phyloP scores from a whole-genome alignment of 2,888 invertebrate species.

The Nephrotoma appendiculata region DNA sequence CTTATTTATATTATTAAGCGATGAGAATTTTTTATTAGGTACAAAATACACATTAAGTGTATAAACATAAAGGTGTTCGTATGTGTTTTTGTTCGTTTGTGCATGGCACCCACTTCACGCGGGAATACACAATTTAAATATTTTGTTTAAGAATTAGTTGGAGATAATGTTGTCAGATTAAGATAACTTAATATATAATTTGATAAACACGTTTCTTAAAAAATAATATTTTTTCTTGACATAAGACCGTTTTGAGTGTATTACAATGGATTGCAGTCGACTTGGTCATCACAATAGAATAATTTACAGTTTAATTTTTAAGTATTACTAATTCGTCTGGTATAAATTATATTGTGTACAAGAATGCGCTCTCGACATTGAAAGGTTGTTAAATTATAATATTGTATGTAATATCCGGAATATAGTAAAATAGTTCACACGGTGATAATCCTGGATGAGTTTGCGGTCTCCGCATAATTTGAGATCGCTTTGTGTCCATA shows the following conservation, averaged over 20 bases:
- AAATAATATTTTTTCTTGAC: too few species aligned
- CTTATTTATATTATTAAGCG: background rate
- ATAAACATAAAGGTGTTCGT: background rate
- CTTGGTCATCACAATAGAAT: too few species aligned
- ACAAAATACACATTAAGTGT: background rate
- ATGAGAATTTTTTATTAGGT: background rate
- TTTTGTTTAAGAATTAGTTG: background rate
- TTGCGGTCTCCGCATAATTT: background rate
- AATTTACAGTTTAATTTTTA: background rate
- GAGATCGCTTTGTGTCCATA: background rate
- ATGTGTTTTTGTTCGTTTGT: background rate
- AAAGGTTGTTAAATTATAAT: too few species aligned
- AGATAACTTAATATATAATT: background rate
- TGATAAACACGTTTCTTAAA: background rate
- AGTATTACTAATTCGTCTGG: background rate
- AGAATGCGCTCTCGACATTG: too few species aligned
- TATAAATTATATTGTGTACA: background rate
- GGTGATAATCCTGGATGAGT: background rate
- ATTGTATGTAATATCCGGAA: too few species aligned
- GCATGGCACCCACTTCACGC: background rate
- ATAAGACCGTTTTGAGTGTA: too few species aligned
- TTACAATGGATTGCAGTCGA: too few species aligned
- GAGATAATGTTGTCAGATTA: background rate
- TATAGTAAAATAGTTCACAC: background rate
- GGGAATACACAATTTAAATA: background rate